Conservation (phyloP, 2,797 vertebrate genomes). For the Remorina albescens region DNA sequence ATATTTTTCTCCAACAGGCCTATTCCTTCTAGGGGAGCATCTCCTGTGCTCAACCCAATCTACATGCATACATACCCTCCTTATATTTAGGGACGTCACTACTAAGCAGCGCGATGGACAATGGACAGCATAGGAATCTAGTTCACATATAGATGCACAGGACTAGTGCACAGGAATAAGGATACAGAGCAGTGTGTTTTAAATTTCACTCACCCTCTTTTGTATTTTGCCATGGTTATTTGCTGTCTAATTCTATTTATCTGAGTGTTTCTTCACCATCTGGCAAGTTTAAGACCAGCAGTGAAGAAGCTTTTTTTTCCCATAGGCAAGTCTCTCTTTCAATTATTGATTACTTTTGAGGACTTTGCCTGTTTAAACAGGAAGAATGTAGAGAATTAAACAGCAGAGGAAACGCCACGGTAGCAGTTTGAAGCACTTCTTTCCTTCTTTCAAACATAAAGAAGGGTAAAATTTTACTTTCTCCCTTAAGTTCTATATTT, state of each 20-base stretch:
- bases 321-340: slow-evolving; percentile 18
- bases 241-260: slow-evolving; percentile 64
- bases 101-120: slow-evolving; percentile 80
- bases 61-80: slow-evolving; percentile 75
- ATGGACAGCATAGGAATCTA: slow-evolving; percentile 73
- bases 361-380: slow-evolving; percentile 1
- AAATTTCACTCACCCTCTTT: slow-evolving; percentile 66
- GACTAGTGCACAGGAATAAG: slow-evolving; percentile 54
- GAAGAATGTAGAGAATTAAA: neutral
- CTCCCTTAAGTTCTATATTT: too few species aligned
- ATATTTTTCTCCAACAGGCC: slow-evolving; percentile 69
- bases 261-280: slow-evolving; percentile 48
- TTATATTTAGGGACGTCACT: slow-evolving; percentile 70
- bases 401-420: neutral
- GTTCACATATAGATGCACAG: slow-evolving; percentile 83
- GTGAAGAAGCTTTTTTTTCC: slow-evolving; percentile 4
- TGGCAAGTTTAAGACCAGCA: slow-evolving; percentile 25
- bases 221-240: slow-evolving; percentile 52
- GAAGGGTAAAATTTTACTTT: too few species aligned
- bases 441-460: neutral
- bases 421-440: neutral
- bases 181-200: slow-evolving; percentile 66
- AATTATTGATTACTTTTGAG: slow-evolving; percentile 13
- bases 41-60: slow-evolving; percentile 69
- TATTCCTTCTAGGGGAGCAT: slow-evolving; percentile 66